These are phyloP conservation scores for Pangasius krempfi DNA, from an alignment of 2,797 vertebrate species.

Conservation along the genomic window DNA sequence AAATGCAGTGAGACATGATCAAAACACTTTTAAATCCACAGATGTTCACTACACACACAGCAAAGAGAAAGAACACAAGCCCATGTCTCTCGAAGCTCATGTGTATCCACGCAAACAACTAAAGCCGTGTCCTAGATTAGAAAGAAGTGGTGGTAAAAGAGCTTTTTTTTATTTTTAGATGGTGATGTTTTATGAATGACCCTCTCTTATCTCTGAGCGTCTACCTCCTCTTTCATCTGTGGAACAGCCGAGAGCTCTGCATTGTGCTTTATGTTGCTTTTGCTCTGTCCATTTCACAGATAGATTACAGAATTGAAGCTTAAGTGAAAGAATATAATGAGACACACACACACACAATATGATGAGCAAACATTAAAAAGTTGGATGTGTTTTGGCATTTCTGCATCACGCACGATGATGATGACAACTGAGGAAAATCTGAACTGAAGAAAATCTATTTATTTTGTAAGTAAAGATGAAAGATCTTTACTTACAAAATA, in stretches of 20 bases:
- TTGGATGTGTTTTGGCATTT: constrained; percentile 2
- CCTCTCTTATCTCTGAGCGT: constrained; percentile 47
- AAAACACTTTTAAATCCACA: background rate
- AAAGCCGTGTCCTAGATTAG: constrained; percentile 69
- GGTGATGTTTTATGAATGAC: constrained; percentile 77
- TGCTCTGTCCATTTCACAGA: constrained; percentile 13
- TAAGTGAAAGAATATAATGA: constrained; percentile 1
- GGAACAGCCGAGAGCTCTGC: constrained; percentile 36
- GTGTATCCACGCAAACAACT: constrained; percentile 58
- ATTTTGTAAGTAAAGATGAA: background rate
- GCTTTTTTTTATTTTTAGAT: constrained; percentile 74
- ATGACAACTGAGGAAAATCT: background rate
- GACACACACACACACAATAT: background rate
- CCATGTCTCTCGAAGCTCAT: constrained; percentile 15
- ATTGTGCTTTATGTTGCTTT: constrained; percentile 31
- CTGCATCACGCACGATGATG: background rate
- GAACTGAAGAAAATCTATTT: background rate
- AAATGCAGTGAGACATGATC: background rate
- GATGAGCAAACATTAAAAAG: background rate
- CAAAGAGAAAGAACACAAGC: constrained; percentile 14
- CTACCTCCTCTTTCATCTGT: constrained; percentile 40
- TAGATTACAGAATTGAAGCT: background rate
- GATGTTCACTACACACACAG: background rate
- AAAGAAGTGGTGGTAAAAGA: constrained; percentile 61
- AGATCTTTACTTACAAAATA: background rate